These are phyloP conservation scores for Dryoscopus gambensis DNA, from an alignment of 2,113 vertebrate genomes.

Conservation along the genomic window DNA sequence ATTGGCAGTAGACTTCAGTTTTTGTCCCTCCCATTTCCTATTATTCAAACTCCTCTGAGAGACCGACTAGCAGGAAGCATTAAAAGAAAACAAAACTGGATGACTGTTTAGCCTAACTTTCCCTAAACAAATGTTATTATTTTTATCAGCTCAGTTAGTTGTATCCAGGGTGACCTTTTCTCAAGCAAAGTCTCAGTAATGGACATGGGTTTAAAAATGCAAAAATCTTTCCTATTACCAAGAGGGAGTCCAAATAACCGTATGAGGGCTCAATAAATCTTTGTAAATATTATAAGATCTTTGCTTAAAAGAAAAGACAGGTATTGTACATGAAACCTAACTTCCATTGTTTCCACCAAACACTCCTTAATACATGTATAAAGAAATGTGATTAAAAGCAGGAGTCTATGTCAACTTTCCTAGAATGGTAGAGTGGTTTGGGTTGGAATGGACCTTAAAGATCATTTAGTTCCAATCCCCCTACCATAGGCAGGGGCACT, in stretches of 20 bases:
- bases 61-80: background rate
- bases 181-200: background rate
- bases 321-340: background rate
- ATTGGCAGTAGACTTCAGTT: background rate
- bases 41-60: background rate
- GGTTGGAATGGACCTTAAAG: background rate
- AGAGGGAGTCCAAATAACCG: background rate
- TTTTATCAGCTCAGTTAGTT: background rate
- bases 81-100: background rate
- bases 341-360: background rate
- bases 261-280: background rate
- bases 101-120: background rate
- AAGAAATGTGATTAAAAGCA: background rate
- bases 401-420: fast-evolving
- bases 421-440: background rate
- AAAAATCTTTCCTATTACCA: background rate
- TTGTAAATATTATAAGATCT: background rate
- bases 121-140: background rate
- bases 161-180: background rate
- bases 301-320: background rate
- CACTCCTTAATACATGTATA: background rate
- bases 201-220: background rate
- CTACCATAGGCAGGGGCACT: background rate
- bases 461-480: background rate
- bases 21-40: background rate